Base-by-base conservation (phyloP, 2,888 invertebrate genomes). In the Coecobrya sp. region DNA sequence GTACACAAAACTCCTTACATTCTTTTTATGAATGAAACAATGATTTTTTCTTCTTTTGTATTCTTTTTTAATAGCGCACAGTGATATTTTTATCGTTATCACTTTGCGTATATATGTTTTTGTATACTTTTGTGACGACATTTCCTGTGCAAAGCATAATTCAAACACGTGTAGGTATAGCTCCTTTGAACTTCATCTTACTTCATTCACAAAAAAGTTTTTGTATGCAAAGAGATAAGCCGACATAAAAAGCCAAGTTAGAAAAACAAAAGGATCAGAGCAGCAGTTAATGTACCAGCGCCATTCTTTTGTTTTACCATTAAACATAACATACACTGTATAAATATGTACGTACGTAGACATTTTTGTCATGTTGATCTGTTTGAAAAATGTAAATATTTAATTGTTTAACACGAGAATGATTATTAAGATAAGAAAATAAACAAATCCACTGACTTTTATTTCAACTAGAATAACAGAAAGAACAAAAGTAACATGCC, bases 51-150 rank as follows among this genome's bases (percentile, higher is more conserved):
- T 55, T 5, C 25, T 55, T 81, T 55, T 27, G 52, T 52, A 25
- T 81, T 52, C 49, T n/a, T 16, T 13, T 27, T 13, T 27, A 65
- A n/a, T n/a, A n/a, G n/a, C 65, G 3, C 55, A 55, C 55, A 55
- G n/a, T 70, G 36, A 42, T 42, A 70, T 70, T n/a, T 70, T 76
- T 45, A 52, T 79, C 49, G 0, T 10, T 82, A 22, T 59, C 82
- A 22, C 25, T 25, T 85, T 27, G 30, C 86, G 73, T 79, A 79
- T 79, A 86, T 79, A 79, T 79, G 52, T 79, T 79, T n/a, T 76
- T 76, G 76, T 82, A 19, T 82, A 11, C 16, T 49, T 73, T 82
- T 42, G 68, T 88, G 88, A 88, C 88, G 88, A 88, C 88, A 88
- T 81, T 88, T 88, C 88, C 88, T 79, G 88, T 88, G 65, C 79